These are phyloP conservation scores for Spicauda simplicius DNA, from an alignment of 2,888 invertebrate species.

Conservation along the genomic window DNA sequence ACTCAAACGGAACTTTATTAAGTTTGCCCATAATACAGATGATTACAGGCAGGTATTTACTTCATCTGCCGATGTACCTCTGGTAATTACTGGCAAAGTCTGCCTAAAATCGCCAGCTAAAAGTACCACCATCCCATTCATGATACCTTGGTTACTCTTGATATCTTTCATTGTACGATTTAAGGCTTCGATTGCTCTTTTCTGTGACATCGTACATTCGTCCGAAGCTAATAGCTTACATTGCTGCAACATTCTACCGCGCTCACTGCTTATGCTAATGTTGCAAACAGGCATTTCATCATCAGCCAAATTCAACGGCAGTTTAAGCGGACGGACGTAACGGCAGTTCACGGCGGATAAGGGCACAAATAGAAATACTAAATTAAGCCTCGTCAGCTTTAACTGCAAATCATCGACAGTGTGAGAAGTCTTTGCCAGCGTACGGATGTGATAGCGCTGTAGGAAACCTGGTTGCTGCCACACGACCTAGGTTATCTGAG, in stretches of 20 bases:
- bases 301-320: slow-evolving; percentile 39
- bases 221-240: slow-evolving; percentile 42
- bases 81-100: no score
- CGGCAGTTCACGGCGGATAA: no score
- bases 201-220: slow-evolving; percentile 37
- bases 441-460: no score
- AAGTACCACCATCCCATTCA: slow-evolving; percentile 42
- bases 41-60: slow-evolving; percentile 45
- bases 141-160: slow-evolving; percentile 30
- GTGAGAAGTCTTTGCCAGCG: no score
- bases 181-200: slow-evolving; percentile 38
- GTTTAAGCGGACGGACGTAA: no score
- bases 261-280: slow-evolving; percentile 42
- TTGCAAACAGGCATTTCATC: slow-evolving; percentile 33
- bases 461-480: no score
- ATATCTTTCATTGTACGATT: slow-evolving; percentile 38
- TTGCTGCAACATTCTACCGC: slow-evolving; percentile 37
- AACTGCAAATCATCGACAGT: no score
- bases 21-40: slow-evolving; percentile 23
- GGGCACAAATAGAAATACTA: no score
- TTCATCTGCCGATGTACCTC: slow-evolving; percentile 43
- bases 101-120: slow-evolving; percentile 44
- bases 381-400: no score
- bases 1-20: not conserved
- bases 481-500: no score